Evolutionary conservation across 2,113 vertebrate species (phyloP), one percentile per base, ranked within the genome.

Genomic region (Aphelocoma coerulescens): DNA sequence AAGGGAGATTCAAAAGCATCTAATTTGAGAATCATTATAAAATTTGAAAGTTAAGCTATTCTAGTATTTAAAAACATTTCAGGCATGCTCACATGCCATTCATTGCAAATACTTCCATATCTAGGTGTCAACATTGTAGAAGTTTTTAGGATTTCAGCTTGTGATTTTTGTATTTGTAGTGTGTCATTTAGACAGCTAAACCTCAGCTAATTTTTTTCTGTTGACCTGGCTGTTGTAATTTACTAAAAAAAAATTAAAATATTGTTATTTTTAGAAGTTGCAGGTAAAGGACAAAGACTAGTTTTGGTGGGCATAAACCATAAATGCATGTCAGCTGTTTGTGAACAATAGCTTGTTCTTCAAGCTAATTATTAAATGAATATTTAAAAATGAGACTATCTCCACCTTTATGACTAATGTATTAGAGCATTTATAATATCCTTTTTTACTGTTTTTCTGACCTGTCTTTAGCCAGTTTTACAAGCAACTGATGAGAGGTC

Each of bases 401-500:
- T 87, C 27, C 68, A 41, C 19, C 32, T 87, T 75, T 77, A 43
- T 87, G 13, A 52, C 4, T 82, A 43, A 35, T 14, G 4, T 48
- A 23, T 82, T 68, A 80, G 33, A 54, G 37, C 6, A 12, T 48
- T 83, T 73, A 48, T 37, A 37, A 23, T 35, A 59, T 54, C 15
- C 16, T 96, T 91, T 44, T 77, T 7, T 82, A 32, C 48, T 96
- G 46, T 4, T 79, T 46, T 49, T 94, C 61, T 91, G 57, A 75
- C 24, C 16, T 77, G 80, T 82, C 74, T 94, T 86, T 80, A 91
- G 62, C 88, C 23, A 93, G 83, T 95, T 97, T 92, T 95, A 73
- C 48, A 93, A 90, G 35, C 13, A 88, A 91, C 76, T 93, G 96
- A 96, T 95, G 75, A 96, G 75, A 91, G 1, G 46, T 93, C 96